Evolutionary conservation across 2,113 vertebrate genomes (phyloP).

Genomic region (Chionomys nivalis): DNA sequence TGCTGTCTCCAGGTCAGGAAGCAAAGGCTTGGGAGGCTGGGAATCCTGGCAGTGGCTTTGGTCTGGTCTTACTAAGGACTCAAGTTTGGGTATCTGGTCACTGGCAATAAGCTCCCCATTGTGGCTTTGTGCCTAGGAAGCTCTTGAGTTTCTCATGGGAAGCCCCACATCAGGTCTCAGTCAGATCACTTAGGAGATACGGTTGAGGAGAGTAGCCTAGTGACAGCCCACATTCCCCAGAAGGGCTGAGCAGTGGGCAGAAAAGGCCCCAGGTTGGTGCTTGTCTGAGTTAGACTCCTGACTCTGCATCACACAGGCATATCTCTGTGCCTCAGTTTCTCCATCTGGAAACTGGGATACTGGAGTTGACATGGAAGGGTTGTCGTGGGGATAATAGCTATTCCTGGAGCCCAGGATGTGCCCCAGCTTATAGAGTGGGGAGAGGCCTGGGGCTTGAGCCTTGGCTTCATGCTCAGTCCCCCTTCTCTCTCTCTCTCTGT

Average conservation of each 20-base stretch:
- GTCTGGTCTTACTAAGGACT: not conserved
- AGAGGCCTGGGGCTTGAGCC: not conserved
- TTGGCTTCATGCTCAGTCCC: not conserved
- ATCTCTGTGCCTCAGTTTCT: not conserved
- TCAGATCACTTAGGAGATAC: not conserved
- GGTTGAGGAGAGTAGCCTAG: not conserved
- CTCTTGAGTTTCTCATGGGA: not conserved
- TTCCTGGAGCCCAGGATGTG: not conserved
- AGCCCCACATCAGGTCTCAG: not conserved
- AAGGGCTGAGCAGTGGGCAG: not conserved
- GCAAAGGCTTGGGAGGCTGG: not conserved
- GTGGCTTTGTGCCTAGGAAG: not conserved
- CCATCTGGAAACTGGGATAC: not conserved
- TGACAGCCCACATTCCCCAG: not conserved
- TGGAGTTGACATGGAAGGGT: not conserved
- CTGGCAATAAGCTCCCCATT: not conserved
- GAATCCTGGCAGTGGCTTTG: not conserved
- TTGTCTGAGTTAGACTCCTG: not conserved
- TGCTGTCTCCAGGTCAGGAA: not conserved
- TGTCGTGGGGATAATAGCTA: not conserved
- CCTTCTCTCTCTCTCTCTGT: not conserved
- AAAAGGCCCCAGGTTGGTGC: not conserved
- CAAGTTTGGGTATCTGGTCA: not conserved
- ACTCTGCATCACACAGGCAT: not conserved
- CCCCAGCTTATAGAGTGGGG: not conserved